A percentile compares a stretch with the other conserved stretches of the same genome.
Evolutionary conservation across 1,140 invertebrate genomes (phyloP).

Genomic region (Micrasema minimum): DNA sequence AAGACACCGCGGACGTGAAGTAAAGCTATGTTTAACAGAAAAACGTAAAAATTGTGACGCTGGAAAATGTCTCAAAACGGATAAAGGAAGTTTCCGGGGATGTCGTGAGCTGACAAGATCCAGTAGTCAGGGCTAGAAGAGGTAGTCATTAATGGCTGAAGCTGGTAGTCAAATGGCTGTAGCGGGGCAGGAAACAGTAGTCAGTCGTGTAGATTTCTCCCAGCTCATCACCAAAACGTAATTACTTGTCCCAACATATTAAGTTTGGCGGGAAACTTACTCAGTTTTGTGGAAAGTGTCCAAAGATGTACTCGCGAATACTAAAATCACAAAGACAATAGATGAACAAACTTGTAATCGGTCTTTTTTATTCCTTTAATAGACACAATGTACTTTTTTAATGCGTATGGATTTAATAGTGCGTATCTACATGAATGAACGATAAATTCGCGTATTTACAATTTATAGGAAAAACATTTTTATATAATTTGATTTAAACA

Average conservation of each 20-base stretch:
- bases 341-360: no score
- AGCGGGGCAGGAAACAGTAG: no score
- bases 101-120: conserved; percentile 28
- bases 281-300: conserved; percentile 15
- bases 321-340: no score
- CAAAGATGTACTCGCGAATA: no score
- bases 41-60: conserved; percentile 30
- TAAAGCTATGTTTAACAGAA: neutral
- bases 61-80: conserved; percentile 24
- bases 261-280: conserved; percentile 22
- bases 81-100: conserved; percentile 22
- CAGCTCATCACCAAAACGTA: conserved; percentile 19
- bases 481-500: no score
- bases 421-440: no score
- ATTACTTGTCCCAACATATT: conserved; percentile 37
- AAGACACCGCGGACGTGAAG: conserved; percentile 9
- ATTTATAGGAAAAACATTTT: no score
- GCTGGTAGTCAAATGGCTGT: neutral
- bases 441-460: no score
- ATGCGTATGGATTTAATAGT: no score
- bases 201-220: conserved; percentile 16
- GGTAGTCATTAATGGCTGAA: conserved; percentile 1
- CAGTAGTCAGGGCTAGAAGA: conserved; percentile 17
- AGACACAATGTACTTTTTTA: no score
- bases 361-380: no score